Percentiles rank a stretch among this genome's conserved stretches.
These are phyloP conservation scores for Leucoraja erinaceus DNA, from an alignment of 2,113 vertebrate genomes.

Conservation along the genomic window DNA sequence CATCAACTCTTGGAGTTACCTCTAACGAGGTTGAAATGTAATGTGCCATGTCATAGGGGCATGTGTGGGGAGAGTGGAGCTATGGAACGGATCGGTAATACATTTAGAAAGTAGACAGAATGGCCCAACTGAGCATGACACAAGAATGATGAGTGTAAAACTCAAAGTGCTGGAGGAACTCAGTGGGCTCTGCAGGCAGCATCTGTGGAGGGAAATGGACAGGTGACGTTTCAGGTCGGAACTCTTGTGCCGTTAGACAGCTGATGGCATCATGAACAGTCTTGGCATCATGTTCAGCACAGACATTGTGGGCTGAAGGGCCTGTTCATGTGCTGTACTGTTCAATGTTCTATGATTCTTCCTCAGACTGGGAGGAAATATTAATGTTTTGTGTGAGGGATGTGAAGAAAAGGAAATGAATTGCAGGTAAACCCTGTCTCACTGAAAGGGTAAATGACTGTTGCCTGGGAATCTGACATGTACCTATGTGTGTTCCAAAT, in stretches of 20 bases:
- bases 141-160: neutral
- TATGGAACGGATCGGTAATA: neutral
- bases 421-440: neutral
- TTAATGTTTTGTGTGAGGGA: too few relatives aligned
- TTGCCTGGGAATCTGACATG: neutral
- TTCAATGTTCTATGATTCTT: too few relatives aligned
- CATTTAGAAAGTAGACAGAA: neutral
- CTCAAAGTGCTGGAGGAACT: neutral
- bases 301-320: too few relatives aligned
- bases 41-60: neutral
- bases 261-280: too few relatives aligned
- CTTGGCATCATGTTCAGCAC: too few relatives aligned
- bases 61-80: neutral
- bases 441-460: neutral
- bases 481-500: neutral
- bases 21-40: neutral
- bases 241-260: too few relatives aligned
- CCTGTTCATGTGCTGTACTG: too few relatives aligned
- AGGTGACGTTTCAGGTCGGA: too few relatives aligned
- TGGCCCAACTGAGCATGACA: neutral
- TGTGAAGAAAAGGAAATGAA: neutral
- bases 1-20: neutral
- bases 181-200: too few relatives aligned
- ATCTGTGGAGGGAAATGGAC: too few relatives aligned
- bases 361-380: too few relatives aligned